Base-by-base conservation (phyloP, 2,797 vertebrate genomes). In the Clarias pachynema region DNA sequence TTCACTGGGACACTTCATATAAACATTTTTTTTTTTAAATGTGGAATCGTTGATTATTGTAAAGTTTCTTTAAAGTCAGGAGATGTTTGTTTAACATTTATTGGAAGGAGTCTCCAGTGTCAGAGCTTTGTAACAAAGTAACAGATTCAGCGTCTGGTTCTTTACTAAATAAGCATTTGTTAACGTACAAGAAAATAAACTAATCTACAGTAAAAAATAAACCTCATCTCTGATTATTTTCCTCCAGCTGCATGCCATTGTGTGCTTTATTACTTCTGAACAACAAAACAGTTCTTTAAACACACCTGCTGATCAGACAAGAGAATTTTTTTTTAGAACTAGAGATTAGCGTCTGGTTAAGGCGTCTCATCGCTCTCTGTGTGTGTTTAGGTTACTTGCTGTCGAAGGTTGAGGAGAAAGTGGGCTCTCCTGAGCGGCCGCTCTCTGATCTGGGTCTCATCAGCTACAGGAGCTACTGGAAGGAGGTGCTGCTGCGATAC, bases 391-490 rank as follows among this genome's bases (percentile, higher is more conserved):
- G 97, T 87, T 99, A 99, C 90, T 93, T 99, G 90, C 93, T 99
- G 90, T 98, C 97, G 0, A 99, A 98, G 92, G 97, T 98, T 62
- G 97, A 98, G 91, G 97, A 98, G 88, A 98, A 98, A 77, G 97
- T 98, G 37, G 97, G 97, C 1, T 99, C 97, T 7, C 97, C 97
- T 0, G 97, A 99, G 74, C 95, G 97, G 0, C 98, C 97, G 1
- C 94, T 99, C 57, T 99, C 97, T 0, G 97, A 99, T 86, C 89
- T 99, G 84, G 97, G 97, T 9, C 96, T 99, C 10, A 98, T 99
- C 92, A 98, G 97, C 93, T 99, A 98, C 92, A 95, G 97, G 34
- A 99, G 97, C 89, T 99, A 99, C 93, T 99, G 97, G 97, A 99
- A 99, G 89, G 98, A 99, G 78, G 98, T 99, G 80, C 95, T 99